Conservation (phyloP, 2,797 vertebrate genomes). For the Percopsis omiscomaycus region DNA sequence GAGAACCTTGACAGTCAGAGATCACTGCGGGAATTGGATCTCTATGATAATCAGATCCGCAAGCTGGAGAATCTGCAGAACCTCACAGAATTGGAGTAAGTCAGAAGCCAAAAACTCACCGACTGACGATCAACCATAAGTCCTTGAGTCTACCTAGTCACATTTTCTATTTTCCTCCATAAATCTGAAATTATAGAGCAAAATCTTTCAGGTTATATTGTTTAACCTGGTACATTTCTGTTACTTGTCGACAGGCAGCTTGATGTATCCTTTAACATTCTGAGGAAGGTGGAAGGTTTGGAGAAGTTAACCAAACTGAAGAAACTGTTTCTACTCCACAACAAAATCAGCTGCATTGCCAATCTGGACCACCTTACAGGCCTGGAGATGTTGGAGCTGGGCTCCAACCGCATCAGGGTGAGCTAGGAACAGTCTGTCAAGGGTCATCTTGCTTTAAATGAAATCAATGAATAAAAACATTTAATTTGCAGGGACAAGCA, state of each 20-base stretch:
- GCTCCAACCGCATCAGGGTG: constrained; percentile 97
- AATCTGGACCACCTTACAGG: constrained; percentile 84
- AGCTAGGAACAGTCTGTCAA: constrained; percentile 34
- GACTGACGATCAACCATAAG: background rate
- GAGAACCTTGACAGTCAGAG: constrained; percentile 91
- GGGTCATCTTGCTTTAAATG: background rate
- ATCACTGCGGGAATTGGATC: constrained; percentile 88
- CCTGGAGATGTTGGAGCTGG: constrained; percentile 94
- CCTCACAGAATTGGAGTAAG: constrained; percentile 92
- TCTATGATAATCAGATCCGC: constrained; percentile 97
- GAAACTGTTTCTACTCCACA: constrained; percentile 97
- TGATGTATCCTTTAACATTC: constrained; percentile 92
- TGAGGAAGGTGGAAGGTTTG: constrained; percentile 91
- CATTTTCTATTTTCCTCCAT: background rate
- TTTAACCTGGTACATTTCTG: constrained; percentile 19
- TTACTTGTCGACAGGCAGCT: constrained; percentile 80
- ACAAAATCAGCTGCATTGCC: constrained; percentile 90
- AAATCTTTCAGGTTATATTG: background rate
- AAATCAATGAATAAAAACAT: background rate
- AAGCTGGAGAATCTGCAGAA: constrained; percentile 92
- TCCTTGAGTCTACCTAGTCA: background rate
- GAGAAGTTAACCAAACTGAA: constrained; percentile 86
- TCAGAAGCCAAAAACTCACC: constrained; percentile 27
- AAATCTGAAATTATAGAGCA: background rate
- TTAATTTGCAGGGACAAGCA: background rate